Evolutionary conservation across 2,113 vertebrate genomes (phyloP).

Genomic region (Hippolais icterina): DNA sequence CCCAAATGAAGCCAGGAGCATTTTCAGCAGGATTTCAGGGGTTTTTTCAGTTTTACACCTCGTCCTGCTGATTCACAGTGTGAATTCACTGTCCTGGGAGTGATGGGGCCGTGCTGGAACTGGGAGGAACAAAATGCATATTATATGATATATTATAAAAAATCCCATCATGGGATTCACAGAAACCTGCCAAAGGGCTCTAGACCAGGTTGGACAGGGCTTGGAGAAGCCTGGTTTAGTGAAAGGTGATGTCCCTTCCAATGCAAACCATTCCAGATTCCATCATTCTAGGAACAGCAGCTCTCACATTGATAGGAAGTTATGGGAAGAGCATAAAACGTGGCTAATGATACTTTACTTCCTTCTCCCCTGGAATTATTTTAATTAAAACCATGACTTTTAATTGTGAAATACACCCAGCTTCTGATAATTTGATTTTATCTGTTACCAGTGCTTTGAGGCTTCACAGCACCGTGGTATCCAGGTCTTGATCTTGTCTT

Average conservation of each 20-base stretch:
- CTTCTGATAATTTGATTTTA: slow-evolving; percentile 6
- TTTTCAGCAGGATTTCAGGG: neutral
- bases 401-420: slow-evolving; percentile 24
- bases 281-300: neutral
- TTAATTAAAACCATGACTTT: slow-evolving; percentile 45
- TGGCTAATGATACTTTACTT: neutral
- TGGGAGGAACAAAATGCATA: neutral
- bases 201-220: neutral
- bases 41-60: neutral
- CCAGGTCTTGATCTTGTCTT: neutral
- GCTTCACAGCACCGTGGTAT: neutral
- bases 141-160: neutral
- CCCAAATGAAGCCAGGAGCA: neutral
- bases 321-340: neutral
- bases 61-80: neutral
- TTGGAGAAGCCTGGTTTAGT: neutral
- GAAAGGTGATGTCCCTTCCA: neutral
- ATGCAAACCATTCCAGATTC: neutral
- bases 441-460: slow-evolving; percentile 23
- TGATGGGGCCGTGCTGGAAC: accelerated
- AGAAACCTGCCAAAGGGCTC: neutral
- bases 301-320: neutral
- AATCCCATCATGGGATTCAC: neutral
- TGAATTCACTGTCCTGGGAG: neutral
- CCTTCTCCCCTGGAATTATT: slow-evolving; percentile 3